Percentiles rank a stretch among this genome's conserved stretches.
Evolutionary conservation across 1,140 invertebrate species (phyloP).

Genomic region (Triops longicaudatus): DNA sequence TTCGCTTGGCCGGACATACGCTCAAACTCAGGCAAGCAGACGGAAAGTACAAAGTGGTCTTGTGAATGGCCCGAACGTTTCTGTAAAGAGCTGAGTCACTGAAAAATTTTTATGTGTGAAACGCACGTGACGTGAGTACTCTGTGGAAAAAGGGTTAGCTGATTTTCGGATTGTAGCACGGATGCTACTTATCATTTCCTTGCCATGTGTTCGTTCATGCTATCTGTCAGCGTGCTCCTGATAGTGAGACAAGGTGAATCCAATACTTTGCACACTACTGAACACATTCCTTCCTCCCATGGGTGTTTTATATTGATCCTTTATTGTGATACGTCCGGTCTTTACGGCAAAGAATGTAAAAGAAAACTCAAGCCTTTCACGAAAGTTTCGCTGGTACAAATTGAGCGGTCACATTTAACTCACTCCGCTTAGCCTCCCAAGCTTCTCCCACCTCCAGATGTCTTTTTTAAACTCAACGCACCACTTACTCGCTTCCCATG

Average conservation of each 20-base stretch:
- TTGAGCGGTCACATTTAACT: no score
- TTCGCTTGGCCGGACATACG: background rate
- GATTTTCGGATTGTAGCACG: background rate
- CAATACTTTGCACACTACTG: background rate
- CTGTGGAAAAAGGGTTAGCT: background rate
- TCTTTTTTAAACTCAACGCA: background rate
- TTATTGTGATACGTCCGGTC: background rate
- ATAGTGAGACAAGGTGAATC: constrained; percentile 6
- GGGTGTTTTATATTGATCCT: constrained; percentile 1
- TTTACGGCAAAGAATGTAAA: background rate
- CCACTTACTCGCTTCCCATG: background rate
- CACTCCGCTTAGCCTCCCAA: no score
- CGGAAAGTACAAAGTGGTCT: background rate
- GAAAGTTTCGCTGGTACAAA: no score
- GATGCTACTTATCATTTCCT: background rate
- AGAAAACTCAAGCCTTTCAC: no score
- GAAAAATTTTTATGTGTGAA: background rate
- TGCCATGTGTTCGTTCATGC: background rate
- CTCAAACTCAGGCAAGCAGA: background rate
- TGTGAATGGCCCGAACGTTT: background rate
- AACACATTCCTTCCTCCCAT: background rate
- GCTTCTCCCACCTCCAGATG: background rate
- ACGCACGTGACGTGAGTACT: background rate
- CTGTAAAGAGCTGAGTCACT: background rate
- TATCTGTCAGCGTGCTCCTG: background rate